Base-by-base conservation (phyloP, 1,140 invertebrate species). In the Apis dorsata region DNA sequence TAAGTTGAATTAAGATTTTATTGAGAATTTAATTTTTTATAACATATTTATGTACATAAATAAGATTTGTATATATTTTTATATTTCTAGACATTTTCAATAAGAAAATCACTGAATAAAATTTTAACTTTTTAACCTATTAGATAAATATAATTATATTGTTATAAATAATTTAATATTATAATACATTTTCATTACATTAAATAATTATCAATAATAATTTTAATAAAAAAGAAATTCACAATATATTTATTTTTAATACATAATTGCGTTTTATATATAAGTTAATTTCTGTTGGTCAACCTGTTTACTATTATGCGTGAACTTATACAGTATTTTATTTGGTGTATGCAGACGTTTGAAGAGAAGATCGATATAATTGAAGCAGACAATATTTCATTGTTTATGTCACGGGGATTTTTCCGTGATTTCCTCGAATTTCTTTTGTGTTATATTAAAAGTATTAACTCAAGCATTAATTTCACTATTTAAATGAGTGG, bases 391-490 rank as follows among this genome's bases (percentile, higher is more conserved):
- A 8, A n/a, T 19, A 3, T 60, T 55, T 19, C 9, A 15, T 34
- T 53, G 24, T 57, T 81, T 75, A 57, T 75, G 34, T 10, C 24
- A 12, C 19, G 62, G 53, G n/a, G 28, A 73, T n/a, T 81, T 66
- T 44, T 44, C 34, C 24, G 49, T n/a, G 57, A 21, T 0, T 63
- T 19, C 15, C 13, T 5, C 1, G 4, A 4, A 34, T 11, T 8
- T 59, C 28, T 24, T n/a, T 44, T 8, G 17, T 49, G 7, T 19
- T 34, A 1, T 59, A 63, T 8, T 24, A 17, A n/a, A 9, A 49
- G 2, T 0, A 15, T 0, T 28, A 71, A 9, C n/a, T 11, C n/a
- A 53, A 9, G 34, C 0, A 59, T 21, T 73, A 53, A 13, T 12
- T 34, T 19, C 12, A n/a, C 34, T 13, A 49, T 19, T 34, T 13